Base-by-base conservation (phyloP, 2,797 vertebrate genomes). In the Ceryle rudis region DNA sequence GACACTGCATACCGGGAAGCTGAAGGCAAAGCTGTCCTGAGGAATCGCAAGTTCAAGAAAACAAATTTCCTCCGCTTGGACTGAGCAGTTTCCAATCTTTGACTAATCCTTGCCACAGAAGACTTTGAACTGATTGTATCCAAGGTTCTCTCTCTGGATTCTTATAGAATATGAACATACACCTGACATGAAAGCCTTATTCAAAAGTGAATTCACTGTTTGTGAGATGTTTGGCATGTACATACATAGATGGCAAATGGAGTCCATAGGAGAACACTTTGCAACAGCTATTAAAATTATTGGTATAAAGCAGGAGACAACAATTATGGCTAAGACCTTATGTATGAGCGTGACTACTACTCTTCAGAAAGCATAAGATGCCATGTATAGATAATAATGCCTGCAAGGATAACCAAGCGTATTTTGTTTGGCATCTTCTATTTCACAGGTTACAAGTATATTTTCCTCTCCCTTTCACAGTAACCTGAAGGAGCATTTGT, bases 391-490 rank as follows among this genome's bases (percentile, higher is more conserved):
- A 52, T 84, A 72, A 72, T 46, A 77, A 33, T 52, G 37, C 62
- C 67, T 88, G 54, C 47, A 84, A 79, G 46, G 42, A 70, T 84
- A 69, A 62, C 74, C 44, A 62, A 95, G 47, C 41, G 37, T 90
- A 79, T 81, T 70, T 92, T 91, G 46, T 26, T 60, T 89, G 46
- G 25, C 20, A 20, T 93, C 71, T 86, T 75, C 35, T 81, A 73
- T 79, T 90, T 95, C 83, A 86, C 55, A 70, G 55, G 47, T 86
- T 77, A 60, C 51, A 55, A 66, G 28, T 58, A 1, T 70, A 70
- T 90, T 84, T 93, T 64, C 73, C 58, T 93, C 41, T 78, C 94
- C 20, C 69, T 80, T 90, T 95, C 82, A 81, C 51, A 83, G 44
- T 55, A 95, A 86, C 61, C 61, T 91, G 58, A 29, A 78, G 69